Conservation (phyloP, 1,140 invertebrate genomes). For the Rhopalosiphum maidis region DNA sequence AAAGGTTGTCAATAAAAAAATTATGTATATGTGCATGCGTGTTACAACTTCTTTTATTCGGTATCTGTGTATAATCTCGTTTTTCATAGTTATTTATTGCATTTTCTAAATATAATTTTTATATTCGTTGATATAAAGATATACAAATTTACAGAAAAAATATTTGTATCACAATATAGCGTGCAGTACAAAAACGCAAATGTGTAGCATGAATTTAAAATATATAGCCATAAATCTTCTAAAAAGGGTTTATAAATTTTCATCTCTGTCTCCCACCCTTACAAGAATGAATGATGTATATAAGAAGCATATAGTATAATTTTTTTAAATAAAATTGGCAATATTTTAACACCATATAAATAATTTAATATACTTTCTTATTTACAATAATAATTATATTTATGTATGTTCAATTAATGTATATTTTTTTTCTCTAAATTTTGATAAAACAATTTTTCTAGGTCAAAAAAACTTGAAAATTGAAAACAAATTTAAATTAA, state of each 20-base stretch:
- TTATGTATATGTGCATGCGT: too few relatives aligned
- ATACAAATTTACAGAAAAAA: too few relatives aligned
- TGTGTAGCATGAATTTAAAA: not conserved
- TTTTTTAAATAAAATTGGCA: not conserved
- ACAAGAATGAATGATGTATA: not conserved
- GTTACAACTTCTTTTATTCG: too few relatives aligned
- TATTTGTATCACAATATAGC: not conserved
- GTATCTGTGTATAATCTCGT: too few relatives aligned
- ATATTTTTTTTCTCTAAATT: not conserved
- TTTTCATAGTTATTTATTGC: too few relatives aligned
- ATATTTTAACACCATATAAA: not conserved
- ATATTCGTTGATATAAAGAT: too few relatives aligned
- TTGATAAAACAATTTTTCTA: not conserved
- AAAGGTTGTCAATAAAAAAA: too few relatives aligned
- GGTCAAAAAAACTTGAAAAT: not conserved
- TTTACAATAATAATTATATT: not conserved
- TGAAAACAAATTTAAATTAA: too few relatives aligned
- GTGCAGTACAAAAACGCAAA: not conserved
- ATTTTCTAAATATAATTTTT: too few relatives aligned
- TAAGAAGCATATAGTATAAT: not conserved
- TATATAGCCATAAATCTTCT: not conserved
- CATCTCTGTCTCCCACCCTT: not conserved
- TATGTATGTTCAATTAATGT: not conserved
- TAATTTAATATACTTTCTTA: not conserved
- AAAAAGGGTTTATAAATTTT: not conserved